Conservation (phyloP, 2,113 vertebrate genomes). For the Brachyhypopomus occidentalis region DNA sequence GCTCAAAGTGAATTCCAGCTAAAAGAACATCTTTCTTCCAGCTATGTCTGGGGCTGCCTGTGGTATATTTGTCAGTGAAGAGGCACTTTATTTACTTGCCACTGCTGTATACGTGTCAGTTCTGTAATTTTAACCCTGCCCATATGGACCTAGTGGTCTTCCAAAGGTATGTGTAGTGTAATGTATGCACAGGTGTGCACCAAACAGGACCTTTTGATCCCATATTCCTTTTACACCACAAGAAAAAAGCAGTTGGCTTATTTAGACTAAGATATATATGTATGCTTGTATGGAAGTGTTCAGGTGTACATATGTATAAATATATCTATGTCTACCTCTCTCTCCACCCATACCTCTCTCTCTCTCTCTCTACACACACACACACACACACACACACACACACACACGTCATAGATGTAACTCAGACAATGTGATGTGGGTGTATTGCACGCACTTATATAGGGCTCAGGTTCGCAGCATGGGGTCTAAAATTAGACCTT, state of each 20-base stretch:
- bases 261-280: neutral
- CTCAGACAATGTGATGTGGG: too few species aligned
- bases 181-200: neutral
- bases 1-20: constrained; percentile 56
- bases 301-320: too few species aligned
- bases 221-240: too few species aligned
- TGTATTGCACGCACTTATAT: too few species aligned
- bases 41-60: constrained; percentile 55
- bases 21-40: constrained; percentile 49
- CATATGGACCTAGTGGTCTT: constrained; percentile 9
- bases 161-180: neutral
- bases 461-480: too few species aligned
- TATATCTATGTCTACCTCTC: too few species aligned
- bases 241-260: neutral
- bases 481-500: too few species aligned
- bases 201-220: neutral
- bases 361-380: constrained; percentile 1
- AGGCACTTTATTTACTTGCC: neutral
- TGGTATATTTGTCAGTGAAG: neutral
- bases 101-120: constrained; percentile 3
- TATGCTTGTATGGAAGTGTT: too few species aligned
- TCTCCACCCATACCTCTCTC: neutral
- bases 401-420: too few species aligned
- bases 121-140: constrained; percentile 19
- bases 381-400: neutral